Evolutionary conservation across 2,113 vertebrate species (phyloP).

Genomic region (Madoqua kirkii): DNA sequence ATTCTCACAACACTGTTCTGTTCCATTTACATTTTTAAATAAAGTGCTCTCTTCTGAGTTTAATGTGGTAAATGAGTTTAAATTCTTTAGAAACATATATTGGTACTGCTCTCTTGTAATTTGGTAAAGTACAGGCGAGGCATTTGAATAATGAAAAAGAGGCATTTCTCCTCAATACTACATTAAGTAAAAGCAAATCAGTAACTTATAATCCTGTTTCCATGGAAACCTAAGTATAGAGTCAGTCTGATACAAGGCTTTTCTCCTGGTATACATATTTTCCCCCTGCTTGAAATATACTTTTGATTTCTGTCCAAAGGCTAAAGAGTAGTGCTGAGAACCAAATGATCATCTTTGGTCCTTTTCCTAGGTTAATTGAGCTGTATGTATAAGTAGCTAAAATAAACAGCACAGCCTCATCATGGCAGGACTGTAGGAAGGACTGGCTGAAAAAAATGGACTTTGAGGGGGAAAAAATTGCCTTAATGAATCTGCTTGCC

Average conservation of each 20-base stretch:
- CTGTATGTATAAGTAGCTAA: neutral
- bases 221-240: constrained; percentile 60
- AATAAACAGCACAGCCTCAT: neutral
- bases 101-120: constrained; percentile 48
- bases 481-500: neutral
- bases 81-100: constrained; percentile 17
- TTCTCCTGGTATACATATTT: constrained; percentile 58
- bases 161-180: constrained; percentile 18
- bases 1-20: neutral
- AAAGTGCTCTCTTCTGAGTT: constrained; percentile 7
- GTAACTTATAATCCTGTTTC: constrained; percentile 59
- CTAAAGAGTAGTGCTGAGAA: constrained; percentile 44
- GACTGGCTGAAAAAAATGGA: neutral
- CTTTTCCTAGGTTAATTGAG: neutral
- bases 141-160: constrained; percentile 52
- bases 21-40: constrained; percentile 23
- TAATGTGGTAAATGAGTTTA: neutral
- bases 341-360: constrained; percentile 38
- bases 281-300: constrained; percentile 41
- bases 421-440: neutral
- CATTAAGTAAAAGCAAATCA: constrained; percentile 63
- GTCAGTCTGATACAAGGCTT: constrained; percentile 25
- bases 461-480: neutral
- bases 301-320: constrained; percentile 71
- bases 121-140: constrained; percentile 40